These are phyloP conservation scores for Actenoides lindsayi DNA, from an alignment of 2,113 vertebrate genomes.

Conservation along the genomic window DNA sequence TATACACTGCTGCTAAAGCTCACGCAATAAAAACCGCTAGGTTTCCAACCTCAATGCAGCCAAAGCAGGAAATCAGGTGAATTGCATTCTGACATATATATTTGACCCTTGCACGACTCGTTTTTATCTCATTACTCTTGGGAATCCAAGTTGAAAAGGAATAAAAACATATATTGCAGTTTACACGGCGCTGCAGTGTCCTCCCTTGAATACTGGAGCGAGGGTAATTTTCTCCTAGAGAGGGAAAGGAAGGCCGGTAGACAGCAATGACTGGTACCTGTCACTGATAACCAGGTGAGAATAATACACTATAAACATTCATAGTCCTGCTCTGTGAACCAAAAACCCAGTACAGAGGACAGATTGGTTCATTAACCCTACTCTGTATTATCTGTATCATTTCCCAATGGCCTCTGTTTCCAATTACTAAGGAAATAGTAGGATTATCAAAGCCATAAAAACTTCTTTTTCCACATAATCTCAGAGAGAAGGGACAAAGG, in stretches of 20 bases:
- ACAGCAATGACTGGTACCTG: background rate
- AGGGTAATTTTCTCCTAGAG: background rate
- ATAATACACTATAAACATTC: background rate
- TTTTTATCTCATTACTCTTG: background rate
- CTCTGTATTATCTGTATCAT: background rate
- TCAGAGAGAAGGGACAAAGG: slow-evolving; percentile 4
- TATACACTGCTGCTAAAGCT: background rate
- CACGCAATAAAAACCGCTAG: background rate
- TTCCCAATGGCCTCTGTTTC: background rate
- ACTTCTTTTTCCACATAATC: background rate
- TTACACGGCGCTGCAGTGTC: background rate
- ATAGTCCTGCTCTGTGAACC: background rate
- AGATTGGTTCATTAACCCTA: slow-evolving; percentile 26
- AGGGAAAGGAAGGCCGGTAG: background rate
- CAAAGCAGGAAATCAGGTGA: background rate
- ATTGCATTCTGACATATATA: background rate
- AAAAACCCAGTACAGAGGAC: slow-evolving; percentile 5
- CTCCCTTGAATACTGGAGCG: background rate
- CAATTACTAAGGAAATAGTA: slow-evolving; percentile 11
- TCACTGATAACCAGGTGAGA: background rate
- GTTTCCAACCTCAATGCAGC: background rate
- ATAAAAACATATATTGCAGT: background rate
- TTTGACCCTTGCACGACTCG: background rate
- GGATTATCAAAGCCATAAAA: slow-evolving; percentile 15
- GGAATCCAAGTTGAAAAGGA: background rate